These are phyloP conservation scores for Nothobranchius furzeri DNA, from an alignment of 2,113 vertebrate genomes.

Conservation along the genomic window DNA sequence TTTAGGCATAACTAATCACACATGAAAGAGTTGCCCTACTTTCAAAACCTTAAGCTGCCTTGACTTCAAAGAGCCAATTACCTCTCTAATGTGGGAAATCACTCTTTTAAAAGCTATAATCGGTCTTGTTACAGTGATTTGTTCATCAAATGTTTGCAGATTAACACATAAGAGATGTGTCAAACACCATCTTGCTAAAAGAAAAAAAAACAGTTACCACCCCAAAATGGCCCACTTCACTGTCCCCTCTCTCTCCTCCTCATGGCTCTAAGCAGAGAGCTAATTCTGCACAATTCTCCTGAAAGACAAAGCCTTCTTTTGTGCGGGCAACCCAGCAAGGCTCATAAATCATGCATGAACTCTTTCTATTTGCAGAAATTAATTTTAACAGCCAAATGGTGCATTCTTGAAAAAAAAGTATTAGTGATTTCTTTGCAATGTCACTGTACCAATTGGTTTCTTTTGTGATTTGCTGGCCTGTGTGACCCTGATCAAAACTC, in stretches of 20 bases:
- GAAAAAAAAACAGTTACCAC: not conserved
- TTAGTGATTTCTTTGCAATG: slow-evolving; percentile 14
- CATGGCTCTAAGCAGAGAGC: slow-evolving; percentile 9
- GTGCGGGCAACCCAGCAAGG: not conserved
- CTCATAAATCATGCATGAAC: slow-evolving; percentile 58
- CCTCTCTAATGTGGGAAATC: slow-evolving; percentile 30
- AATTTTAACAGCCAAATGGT: slow-evolving; percentile 21
- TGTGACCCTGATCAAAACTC: slow-evolving; percentile 31
- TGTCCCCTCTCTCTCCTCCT: not conserved
- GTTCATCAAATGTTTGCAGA: slow-evolving; percentile 2
- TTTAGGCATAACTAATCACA: slow-evolving; percentile 52
- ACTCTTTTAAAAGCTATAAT: slow-evolving; percentile 38
- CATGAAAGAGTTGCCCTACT: slow-evolving; percentile 58
- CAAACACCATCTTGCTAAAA: slow-evolving; percentile 7
- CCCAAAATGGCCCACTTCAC: no score
- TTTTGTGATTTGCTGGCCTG: slow-evolving; percentile 17
- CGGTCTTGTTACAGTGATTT: slow-evolving; percentile 36
- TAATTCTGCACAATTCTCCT: slow-evolving; percentile 5
- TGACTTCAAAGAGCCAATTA: slow-evolving; percentile 55
- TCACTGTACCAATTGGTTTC: slow-evolving; percentile 33
- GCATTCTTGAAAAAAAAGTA: slow-evolving; percentile 8
- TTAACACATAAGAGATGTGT: slow-evolving; percentile 24
- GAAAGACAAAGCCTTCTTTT: slow-evolving; percentile 12
- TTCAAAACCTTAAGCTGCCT: slow-evolving; percentile 43
- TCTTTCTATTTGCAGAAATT: slow-evolving; percentile 38